A percentile compares a stretch with the other conserved stretches of the same genome.
Evolutionary conservation across 30 jellyfish, hydroid and myxozoan genomes (phyloP).

Genomic region (Nemopilema nomurai): DNA sequence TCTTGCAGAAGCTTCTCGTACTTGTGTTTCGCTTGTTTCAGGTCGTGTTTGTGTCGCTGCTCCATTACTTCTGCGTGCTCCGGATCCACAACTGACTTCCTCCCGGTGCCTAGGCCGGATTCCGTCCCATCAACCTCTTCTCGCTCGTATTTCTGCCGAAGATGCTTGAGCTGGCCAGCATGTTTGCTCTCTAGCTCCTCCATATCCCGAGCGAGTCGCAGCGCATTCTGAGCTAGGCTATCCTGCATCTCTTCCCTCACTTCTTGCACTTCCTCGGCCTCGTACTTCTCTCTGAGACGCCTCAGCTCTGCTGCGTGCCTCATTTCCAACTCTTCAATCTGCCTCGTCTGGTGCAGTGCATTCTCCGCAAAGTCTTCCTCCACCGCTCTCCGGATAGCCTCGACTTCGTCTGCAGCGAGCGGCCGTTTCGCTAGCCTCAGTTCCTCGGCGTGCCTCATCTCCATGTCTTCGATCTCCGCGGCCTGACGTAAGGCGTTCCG

Average conservation of each 20-base stretch:
- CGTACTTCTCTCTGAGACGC: constrained; percentile 19
- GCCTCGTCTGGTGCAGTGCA: constrained; percentile 38
- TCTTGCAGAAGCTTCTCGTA: constrained; percentile 26
- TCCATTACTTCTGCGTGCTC: constrained; percentile 31
- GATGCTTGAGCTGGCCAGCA: constrained; percentile 46
- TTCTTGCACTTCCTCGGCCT: constrained; percentile 5
- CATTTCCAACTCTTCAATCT: constrained; percentile 39
- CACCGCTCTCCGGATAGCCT: constrained; percentile 19
- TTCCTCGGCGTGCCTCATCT: constrained; percentile 36
- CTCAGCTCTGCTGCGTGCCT: constrained; percentile 47
- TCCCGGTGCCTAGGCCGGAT: not conserved
- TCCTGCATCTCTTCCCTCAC: constrained; percentile 20
- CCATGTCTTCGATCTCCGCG: constrained; percentile 54
- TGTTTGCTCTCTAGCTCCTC: constrained; percentile 38
- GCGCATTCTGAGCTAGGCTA: constrained; percentile 23
- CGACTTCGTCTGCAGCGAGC: constrained; percentile 21
- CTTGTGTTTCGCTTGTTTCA: constrained; percentile 19
- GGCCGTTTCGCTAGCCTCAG: constrained; percentile 8
- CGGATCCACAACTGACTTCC: not conserved
- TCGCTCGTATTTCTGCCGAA: constrained; percentile 40
- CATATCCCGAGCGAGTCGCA: constrained; percentile 10
- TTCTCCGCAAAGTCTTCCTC: constrained; percentile 36
- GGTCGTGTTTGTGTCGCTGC: constrained; percentile 34
- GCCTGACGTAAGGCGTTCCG: constrained; percentile 60
- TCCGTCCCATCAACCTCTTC: constrained; percentile 33